phyloP scores from a whole-genome alignment of 2,113 vertebrate genomes.

The Uria lomvia region DNA sequence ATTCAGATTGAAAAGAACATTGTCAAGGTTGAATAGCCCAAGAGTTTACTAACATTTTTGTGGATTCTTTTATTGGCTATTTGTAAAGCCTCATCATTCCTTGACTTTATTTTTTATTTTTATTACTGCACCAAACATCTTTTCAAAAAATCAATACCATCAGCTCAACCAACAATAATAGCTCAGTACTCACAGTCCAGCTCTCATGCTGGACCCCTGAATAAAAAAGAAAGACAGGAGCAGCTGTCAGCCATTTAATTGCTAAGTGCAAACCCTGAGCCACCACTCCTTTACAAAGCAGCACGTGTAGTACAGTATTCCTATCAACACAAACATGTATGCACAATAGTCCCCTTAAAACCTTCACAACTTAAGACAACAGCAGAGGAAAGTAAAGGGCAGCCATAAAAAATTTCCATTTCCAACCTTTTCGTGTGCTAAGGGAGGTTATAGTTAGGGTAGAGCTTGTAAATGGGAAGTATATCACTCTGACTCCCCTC shows the following conservation, averaged over 20 bases:
- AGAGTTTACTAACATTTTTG: slow-evolving; percentile 22
- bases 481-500: neutral
- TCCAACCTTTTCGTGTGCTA: neutral
- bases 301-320: neutral
- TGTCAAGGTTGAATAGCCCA: slow-evolving; percentile 26
- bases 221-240: neutral
- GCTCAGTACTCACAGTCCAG: neutral
- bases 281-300: neutral
- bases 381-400: neutral
- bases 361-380: neutral
- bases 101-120: slow-evolving; percentile 29
- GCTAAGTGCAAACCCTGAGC: neutral
- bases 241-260: neutral
- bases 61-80: slow-evolving; percentile 12
- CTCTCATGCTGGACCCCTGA: neutral
- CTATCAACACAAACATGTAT: rapidly evolving
- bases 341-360: neutral
- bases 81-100: slow-evolving; percentile 33
- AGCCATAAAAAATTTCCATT: neutral
- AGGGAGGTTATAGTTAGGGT: neutral
- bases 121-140: slow-evolving; percentile 12
- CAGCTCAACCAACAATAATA: slow-evolving; percentile 1
- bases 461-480: neutral
- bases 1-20: slow-evolving; percentile 29
- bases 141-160: slow-evolving; percentile 39